Evolutionary conservation across 2,113 vertebrate species (phyloP).

Genomic region (Glaucidium brasilianum): DNA sequence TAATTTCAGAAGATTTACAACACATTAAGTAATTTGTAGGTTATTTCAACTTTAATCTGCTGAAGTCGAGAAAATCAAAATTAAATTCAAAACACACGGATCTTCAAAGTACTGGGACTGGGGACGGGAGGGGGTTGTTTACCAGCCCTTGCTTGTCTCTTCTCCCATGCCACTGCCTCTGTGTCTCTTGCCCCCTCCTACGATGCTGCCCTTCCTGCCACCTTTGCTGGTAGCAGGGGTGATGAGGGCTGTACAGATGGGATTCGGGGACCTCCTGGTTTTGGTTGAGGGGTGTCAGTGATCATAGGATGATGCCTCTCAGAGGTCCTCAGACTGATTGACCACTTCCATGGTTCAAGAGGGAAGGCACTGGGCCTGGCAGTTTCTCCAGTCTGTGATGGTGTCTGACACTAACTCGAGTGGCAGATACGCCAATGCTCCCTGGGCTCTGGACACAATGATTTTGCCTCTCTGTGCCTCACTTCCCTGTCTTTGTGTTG

Average conservation of each 20-base stretch:
- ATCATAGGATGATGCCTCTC: neutral
- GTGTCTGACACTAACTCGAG: neutral
- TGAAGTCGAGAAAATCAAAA: slow-evolving; percentile 83
- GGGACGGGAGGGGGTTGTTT: slow-evolving; percentile 35
- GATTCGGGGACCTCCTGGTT: neutral
- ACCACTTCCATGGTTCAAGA: neutral
- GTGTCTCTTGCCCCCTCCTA: neutral
- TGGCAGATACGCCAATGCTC: neutral
- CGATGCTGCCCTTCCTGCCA: neutral
- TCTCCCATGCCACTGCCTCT: neutral
- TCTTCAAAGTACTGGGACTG: slow-evolving; percentile 75
- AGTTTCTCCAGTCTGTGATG: neutral
- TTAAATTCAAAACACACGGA: slow-evolving; percentile 84
- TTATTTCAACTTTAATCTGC: slow-evolving; percentile 88
- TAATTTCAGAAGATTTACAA: slow-evolving; percentile 88
- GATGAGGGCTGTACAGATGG: neutral
- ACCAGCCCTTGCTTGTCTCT: slow-evolving; percentile 16
- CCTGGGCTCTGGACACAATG: neutral
- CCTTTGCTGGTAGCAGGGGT: neutral
- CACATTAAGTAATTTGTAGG: slow-evolving; percentile 92
- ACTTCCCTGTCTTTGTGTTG: neutral
- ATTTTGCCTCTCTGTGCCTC: neutral
- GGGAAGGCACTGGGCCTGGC: neutral
- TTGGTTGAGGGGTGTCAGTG: neutral
- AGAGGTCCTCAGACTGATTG: neutral